These are phyloP conservation scores for Drosophila pseudotalamancana DNA, from an alignment of 2,888 invertebrate species.

Conservation along the genomic window DNA sequence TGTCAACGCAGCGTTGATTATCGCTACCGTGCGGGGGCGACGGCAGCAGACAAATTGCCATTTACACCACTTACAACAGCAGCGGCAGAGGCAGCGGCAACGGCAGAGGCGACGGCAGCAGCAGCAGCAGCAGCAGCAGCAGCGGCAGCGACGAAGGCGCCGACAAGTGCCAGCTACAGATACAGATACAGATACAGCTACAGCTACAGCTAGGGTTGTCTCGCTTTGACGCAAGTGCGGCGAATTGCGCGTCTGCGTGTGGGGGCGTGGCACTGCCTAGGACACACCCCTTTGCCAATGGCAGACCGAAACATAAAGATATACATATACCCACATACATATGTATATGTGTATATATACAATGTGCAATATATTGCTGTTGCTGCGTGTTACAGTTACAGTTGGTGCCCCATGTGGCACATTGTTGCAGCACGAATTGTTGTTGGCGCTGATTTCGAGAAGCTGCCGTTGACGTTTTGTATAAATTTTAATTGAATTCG, in stretches of 20 bases:
- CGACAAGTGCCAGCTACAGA: constrained; percentile 35
- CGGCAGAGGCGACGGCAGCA: constrained; percentile 18
- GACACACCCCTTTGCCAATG: constrained; percentile 78
- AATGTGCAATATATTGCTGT: constrained; percentile 9
- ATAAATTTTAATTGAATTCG: constrained; percentile 83
- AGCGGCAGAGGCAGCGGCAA: constrained; percentile 28
- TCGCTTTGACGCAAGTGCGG: constrained; percentile 45
- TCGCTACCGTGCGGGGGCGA: constrained; percentile 72
- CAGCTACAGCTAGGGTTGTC: constrained; percentile 56
- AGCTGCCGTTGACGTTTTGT: constrained; percentile 83
- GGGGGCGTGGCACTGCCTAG: constrained; percentile 62
- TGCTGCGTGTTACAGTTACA: constrained; percentile 45
- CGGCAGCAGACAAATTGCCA: constrained; percentile 71
- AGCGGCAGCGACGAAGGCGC: constrained; percentile 25
- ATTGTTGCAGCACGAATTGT: constrained; percentile 25
- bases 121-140: constrained; percentile 11
- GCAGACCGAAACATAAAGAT: constrained; percentile 49
- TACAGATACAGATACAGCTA: constrained; percentile 24
- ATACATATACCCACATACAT: not conserved
- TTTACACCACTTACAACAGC: constrained; percentile 77
- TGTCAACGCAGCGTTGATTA: constrained; percentile 63
- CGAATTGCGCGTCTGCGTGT: constrained; percentile 22
- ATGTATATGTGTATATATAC: constrained; percentile 11
- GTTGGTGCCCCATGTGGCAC: constrained; percentile 28
- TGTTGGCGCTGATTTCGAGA: constrained; percentile 60